phyloP scores from a whole-genome alignment of 2,888 invertebrate species.

The Acutogordius australiensis region DNA sequence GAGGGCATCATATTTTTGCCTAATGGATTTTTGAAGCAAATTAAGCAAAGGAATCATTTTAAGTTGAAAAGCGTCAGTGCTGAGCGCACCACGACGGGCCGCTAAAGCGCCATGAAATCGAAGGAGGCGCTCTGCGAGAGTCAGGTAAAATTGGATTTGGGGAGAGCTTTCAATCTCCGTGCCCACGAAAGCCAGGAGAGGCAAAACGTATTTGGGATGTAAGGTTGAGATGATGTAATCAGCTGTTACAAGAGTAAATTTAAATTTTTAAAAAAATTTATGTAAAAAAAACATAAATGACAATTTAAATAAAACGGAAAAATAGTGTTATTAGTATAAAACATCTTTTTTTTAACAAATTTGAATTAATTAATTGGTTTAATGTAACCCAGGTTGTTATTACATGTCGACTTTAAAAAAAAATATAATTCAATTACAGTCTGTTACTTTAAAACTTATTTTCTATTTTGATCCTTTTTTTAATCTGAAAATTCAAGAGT shows the following conservation, averaged over 20 bases:
- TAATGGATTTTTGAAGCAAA: background rate
- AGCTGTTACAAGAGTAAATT: background rate
- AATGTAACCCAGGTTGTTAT: no score
- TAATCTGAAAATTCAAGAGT: no score
- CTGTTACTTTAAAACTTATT: no score
- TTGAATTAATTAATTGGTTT: no score
- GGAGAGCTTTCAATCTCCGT: constrained; percentile 41
- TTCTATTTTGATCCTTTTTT: no score
- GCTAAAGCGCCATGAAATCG: background rate
- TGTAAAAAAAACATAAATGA: constrained; percentile 34
- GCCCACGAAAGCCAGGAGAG: constrained; percentile 40
- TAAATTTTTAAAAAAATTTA: background rate
- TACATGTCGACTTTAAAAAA: no score
- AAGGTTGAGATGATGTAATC: constrained; percentile 23
- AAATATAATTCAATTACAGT: no score
- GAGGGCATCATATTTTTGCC: constrained; percentile 2
- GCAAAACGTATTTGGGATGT: constrained; percentile 42
- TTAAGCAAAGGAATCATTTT: background rate
- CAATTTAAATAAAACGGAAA: no score
- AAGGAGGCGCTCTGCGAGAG: constrained; percentile 36
- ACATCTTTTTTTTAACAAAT: no score
- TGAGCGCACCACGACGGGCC: background rate
- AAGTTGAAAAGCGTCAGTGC: background rate
- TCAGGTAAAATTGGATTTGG: constrained; percentile 59
- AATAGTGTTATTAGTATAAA: no score